These are phyloP conservation scores for Dione juno DNA, from an alignment of 2,888 invertebrate genomes.

Conservation along the genomic window DNA sequence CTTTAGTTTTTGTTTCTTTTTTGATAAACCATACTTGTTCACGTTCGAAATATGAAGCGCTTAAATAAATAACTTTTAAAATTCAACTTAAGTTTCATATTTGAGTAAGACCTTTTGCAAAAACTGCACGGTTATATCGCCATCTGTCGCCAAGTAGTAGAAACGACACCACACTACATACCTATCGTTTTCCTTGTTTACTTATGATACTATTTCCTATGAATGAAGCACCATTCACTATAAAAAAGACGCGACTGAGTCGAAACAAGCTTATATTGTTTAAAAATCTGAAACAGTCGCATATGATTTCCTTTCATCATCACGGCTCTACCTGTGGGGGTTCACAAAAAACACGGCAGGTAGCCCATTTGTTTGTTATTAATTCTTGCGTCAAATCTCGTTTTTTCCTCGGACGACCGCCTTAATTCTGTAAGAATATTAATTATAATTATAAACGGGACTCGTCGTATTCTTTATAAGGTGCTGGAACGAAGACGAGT, in stretches of 20 bases:
- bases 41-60: conserved; percentile 60
- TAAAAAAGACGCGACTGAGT: conserved; percentile 76
- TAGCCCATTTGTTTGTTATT: conserved; percentile 84
- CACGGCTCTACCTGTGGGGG: conserved; percentile 77
- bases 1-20: conserved; percentile 67
- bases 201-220: conserved; percentile 63
- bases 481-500: conserved; percentile 55
- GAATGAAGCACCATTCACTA: conserved; percentile 65
- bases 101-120: conserved; percentile 47
- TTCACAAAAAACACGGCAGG: conserved; percentile 82
- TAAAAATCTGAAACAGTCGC: conserved; percentile 77
- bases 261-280: conserved; percentile 78
- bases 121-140: conserved; percentile 53
- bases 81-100: conserved; percentile 46
- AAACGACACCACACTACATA: conserved; percentile 50
- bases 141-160: conserved; percentile 73
- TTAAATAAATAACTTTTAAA: conserved; percentile 44
- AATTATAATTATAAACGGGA: conserved; percentile 83
- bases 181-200: conserved; percentile 60
- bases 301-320: conserved; percentile 79
- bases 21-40: conserved; percentile 63
- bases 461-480: conserved; percentile 75
- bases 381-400: conserved; percentile 81
- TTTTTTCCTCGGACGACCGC: conserved; percentile 76
- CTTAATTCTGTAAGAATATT: conserved; percentile 83